Conservation (phyloP, 2,113 vertebrate species). For the Hirundichthys speculiger region DNA sequence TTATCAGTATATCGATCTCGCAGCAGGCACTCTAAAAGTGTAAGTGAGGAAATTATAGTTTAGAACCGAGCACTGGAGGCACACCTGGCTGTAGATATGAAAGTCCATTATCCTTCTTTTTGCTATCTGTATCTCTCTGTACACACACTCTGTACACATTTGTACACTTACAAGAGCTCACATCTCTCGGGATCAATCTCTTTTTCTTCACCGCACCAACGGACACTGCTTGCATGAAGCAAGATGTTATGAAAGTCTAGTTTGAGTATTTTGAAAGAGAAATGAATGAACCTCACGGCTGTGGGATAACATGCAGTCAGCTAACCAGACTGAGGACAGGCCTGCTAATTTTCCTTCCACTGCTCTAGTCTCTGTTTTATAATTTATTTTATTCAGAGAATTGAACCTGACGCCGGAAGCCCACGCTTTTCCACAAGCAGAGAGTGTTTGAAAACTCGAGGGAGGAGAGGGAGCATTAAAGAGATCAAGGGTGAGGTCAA, state of each 20-base stretch:
- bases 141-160: conserved; percentile 19
- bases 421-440: conserved; percentile 1
- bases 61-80: conserved; percentile 37
- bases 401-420: conserved; percentile 16
- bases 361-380: conserved; percentile 7
- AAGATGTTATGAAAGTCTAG: conserved; percentile 5
- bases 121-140: conserved; percentile 6
- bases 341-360: conserved; percentile 25
- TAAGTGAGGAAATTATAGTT: conserved; percentile 66
- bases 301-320: conserved; percentile 33
- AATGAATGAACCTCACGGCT: conserved; percentile 28
- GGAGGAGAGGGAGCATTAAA: conserved; percentile 20
- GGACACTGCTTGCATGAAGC: neutral
- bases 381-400: conserved; percentile 4
- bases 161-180: neutral
- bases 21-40: conserved; percentile 41
- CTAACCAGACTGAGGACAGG: conserved; percentile 27
- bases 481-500: conserved; percentile 47
- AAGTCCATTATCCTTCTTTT: conserved; percentile 43
- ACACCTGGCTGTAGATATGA: conserved; percentile 42
- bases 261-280: conserved; percentile 9
- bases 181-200: neutral
- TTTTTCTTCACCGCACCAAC: neutral
- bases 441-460: neutral
- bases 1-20: conserved; percentile 57